Evolutionary conservation across 2,113 vertebrate species (phyloP).

Genomic region (Phycodurus eques): DNA sequence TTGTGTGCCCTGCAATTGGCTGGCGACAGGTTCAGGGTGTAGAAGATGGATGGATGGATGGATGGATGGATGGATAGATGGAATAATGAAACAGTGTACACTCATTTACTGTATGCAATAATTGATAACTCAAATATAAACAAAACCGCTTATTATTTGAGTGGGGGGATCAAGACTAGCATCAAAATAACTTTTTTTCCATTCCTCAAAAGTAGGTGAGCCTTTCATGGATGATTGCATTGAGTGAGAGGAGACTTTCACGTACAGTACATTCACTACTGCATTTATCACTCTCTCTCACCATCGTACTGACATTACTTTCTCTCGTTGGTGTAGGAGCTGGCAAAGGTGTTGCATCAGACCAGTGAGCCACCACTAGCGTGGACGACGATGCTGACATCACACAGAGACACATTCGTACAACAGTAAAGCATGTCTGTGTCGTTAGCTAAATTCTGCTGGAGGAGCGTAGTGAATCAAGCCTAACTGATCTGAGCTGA

Average conservation of each 20-base stretch:
- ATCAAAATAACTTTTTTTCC: background rate
- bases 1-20: no score
- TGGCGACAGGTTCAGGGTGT: no score
- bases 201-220: slow-evolving; percentile 38
- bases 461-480: slow-evolving; percentile 42
- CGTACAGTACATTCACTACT: background rate
- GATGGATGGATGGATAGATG: no score
- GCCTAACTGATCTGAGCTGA: slow-evolving; percentile 43
- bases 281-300: background rate
- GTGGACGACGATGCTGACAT: slow-evolving; percentile 22
- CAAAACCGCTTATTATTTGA: background rate
- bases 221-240: slow-evolving; percentile 10
- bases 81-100: background rate
- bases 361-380: background rate
- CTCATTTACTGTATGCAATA: background rate
- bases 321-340: slow-evolving; percentile 48
- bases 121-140: background rate
- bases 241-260: background rate
- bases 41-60: no score
- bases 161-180: background rate
- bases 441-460: slow-evolving; percentile 28
- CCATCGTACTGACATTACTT: slow-evolving; percentile 6
- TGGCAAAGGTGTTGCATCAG: slow-evolving; percentile 29
- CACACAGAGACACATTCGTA: background rate
- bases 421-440: background rate